Conservation (phyloP, 1,140 invertebrate genomes). For the Tenebrio molitor region DNA sequence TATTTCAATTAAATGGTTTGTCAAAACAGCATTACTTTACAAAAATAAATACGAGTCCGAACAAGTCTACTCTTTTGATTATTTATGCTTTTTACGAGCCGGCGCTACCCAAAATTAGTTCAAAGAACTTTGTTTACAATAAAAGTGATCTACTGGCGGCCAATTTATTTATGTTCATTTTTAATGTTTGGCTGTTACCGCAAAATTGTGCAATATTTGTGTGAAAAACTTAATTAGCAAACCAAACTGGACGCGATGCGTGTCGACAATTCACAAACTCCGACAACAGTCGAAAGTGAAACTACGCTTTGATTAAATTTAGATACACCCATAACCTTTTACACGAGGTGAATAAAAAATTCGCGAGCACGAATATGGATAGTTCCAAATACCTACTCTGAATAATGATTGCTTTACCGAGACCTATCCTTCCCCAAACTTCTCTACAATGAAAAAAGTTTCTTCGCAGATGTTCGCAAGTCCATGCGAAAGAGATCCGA, state of each 20-base stretch:
- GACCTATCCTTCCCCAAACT: not conserved
- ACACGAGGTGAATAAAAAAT: not conserved
- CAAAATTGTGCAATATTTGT: not conserved
- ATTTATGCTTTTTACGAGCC: conserved; percentile 11
- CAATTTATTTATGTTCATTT: not conserved
- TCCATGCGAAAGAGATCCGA: not conserved
- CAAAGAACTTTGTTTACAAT: conserved; percentile 25
- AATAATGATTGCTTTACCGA: not conserved
- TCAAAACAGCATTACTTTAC: no score
- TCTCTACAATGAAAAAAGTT: conserved; percentile 13
- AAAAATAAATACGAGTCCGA: not conserved
- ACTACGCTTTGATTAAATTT: not conserved
- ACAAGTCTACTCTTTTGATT: not conserved
- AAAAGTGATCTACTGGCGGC: conserved; percentile 10
- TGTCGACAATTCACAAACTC: not conserved
- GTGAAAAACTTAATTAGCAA: no score
- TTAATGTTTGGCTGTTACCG: conserved; percentile 9
- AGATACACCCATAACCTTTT: conserved; percentile 1
- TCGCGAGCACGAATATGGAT: not conserved
- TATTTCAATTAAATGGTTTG: no score
- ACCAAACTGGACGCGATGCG: no score
- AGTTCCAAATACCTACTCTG: conserved; percentile 1
- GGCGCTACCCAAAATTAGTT: conserved; percentile 15
- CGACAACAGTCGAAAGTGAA: not conserved
- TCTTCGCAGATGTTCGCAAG: conserved; percentile 9